Base-by-base conservation (phyloP, 2,888 invertebrate species). In the Fabriciana adippe region DNA sequence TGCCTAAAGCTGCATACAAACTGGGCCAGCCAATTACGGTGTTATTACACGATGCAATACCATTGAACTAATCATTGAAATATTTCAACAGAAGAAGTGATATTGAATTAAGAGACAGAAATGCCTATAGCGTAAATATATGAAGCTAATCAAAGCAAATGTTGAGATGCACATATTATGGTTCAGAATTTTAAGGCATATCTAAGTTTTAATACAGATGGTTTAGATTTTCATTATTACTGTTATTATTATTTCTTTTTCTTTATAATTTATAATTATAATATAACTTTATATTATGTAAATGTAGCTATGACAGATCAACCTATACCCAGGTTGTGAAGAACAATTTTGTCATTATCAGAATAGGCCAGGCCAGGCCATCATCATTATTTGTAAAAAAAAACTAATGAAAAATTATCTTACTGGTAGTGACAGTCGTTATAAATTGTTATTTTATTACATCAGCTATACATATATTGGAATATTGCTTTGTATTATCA, bases 11-110 rank as follows among this genome's bases (percentile, higher is more conserved):
- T 69, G 71, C 70, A 75, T 75, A 76, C 74, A 75, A 88, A 87
- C 83, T 85, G 79, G 85, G 83, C 76, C 84, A 82, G 75, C 75
- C 82, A 81, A 86, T 84, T 83, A 83, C 78, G 76, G 74, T 64
- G 66, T 64, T 75, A 79, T 78, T 78, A 69, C 76, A 69, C 71
- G 69, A 70, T 60, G 60, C 62, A 57, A 69, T 71, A 63, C 45
- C 57, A 51, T 59, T 64, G 63, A 21, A 67, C 55, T 64, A 64
- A 71, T 64, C 60, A 69, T 69, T 66, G 41, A 55, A 14, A 18
- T 68, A 66, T 68, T 70, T 70, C 66, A 65, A 59, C 60, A 68
- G 51, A 69, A 66, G 63, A 59, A 60, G 0, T 15, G 18, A 66
- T 61, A 31, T 53, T 54, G 48, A 59, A 61, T 66, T 41, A 35